phyloP scores from a whole-genome alignment of 2,888 invertebrate species.

The Archaeoteleia sp. region DNA sequence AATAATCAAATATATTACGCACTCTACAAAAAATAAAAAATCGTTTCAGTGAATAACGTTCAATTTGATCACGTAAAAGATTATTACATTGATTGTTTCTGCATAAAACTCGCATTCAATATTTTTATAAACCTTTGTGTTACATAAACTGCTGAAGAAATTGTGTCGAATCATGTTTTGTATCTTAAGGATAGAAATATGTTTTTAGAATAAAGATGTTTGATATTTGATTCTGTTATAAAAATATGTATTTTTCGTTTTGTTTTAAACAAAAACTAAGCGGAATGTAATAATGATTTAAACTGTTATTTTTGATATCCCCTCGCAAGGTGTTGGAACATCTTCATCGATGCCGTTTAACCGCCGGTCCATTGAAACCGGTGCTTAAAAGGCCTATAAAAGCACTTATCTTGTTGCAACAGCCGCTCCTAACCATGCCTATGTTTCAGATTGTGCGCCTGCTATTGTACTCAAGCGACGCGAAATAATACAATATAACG shows the following conservation, averaged over 20 bases:
- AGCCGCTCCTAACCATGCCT: constrained; percentile 62
- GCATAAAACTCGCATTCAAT: too few species aligned
- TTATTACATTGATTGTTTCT: too few species aligned
- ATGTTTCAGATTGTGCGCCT: constrained; percentile 55
- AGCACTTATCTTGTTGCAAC: constrained; percentile 66
- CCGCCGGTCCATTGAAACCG: constrained; percentile 50
- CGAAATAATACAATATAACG: constrained; percentile 18
- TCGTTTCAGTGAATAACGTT: too few species aligned
- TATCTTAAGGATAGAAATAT: too few species aligned
- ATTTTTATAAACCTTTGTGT: too few species aligned
- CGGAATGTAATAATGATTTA: neutral
- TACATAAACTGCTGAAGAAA: too few species aligned
- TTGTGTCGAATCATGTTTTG: too few species aligned
- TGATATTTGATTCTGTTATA: too few species aligned
- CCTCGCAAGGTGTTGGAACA: constrained; percentile 41
- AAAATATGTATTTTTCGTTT: too few species aligned
- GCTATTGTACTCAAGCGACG: constrained; percentile 24
- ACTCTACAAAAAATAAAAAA: neutral
- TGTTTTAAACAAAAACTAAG: too few species aligned
- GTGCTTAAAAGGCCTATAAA: constrained; percentile 62
- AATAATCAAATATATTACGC: neutral
- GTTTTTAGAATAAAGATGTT: too few species aligned
- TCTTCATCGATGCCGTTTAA: constrained; percentile 51
- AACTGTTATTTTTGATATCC: constrained; percentile 40
- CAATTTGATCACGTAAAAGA: too few species aligned